Base-by-base conservation (phyloP, 2,888 invertebrate species). In the Erebia aethiops region DNA sequence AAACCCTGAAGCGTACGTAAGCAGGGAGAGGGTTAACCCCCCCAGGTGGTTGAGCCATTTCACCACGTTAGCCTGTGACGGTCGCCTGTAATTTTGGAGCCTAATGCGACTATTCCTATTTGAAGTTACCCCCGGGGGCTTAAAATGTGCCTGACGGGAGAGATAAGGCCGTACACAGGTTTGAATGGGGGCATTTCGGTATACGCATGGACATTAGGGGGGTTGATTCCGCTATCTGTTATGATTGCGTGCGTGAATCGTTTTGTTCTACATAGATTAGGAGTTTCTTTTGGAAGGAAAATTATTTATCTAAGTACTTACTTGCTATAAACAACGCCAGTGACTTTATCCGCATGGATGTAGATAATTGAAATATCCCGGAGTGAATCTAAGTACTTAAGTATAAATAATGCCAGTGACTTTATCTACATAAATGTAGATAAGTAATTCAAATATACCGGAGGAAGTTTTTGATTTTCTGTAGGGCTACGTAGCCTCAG, bases 81-180 rank as follows among this genome's bases (percentile, higher is more conserved):
- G 91, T 90, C 90, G 90, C 88, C 91, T 91, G 92, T 92, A 92
- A 92, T 92, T 92, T 91, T 87, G 91, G 88, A 83, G 87, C 89
- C 91, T 93, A 92, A 93, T 93, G 92, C 92, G 91, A 89, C 93
- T 91, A 92, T 92, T 91, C 91, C 92, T 92, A 92, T 92, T 92
- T 92, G 87, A 88, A 91, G 87, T 84, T 87, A 89, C 91, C 91
- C 88, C 88, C 85, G 84, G 81, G 82, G 87, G 81, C 86, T 90
- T 91, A 90, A 91, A 88, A 87, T 85, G 85, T 84, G 89, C 87
- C 89, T 91, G 91, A 83, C 86, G 84, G 82, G 81, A 73, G 83
- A 91, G 92, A 92, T 92, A 92, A 92, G 85, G 73, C 73, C 70
- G 73, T 73, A 78, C 72, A 71, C 70, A 72, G 70, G 74, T 74